Conservation (phyloP, 23 tunicate genomes). For the Halocynthia aurantium region DNA sequence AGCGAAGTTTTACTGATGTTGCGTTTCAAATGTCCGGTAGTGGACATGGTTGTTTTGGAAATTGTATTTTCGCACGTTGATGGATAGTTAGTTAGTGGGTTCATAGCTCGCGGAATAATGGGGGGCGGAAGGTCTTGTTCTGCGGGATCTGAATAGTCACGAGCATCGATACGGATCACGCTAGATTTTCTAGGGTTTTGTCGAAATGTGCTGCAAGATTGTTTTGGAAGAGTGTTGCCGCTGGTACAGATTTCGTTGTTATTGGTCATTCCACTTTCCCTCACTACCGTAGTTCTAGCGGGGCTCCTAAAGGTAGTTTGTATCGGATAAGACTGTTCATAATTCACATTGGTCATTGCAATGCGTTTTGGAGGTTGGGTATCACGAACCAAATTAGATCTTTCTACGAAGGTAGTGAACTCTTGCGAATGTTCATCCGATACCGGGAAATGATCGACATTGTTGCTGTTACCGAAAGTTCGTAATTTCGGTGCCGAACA, state of each 20-base stretch:
- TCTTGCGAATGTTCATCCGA: conserved; percentile 4
- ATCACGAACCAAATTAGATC: neutral
- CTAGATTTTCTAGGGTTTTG: conserved; percentile 8
- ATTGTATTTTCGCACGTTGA: neutral
- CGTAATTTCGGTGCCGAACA: neutral
- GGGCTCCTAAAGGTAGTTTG: neutral
- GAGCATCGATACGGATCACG: conserved; percentile 39
- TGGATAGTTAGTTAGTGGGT: conserved; percentile 13
- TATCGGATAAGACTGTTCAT: conserved; percentile 12
- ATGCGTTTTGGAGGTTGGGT: neutral
- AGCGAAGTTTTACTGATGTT: conserved; percentile 22
- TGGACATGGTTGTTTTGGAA: neutral
- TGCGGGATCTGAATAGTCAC: conserved; percentile 15
- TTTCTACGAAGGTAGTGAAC: neutral
- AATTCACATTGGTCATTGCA: conserved; percentile 3
- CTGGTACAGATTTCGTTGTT: too few species aligned
- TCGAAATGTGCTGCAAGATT: conserved; percentile 17
- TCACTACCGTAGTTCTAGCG: neutral
- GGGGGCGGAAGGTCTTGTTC: neutral
- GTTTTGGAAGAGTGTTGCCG: conserved; percentile 7
- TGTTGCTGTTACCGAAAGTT: conserved; percentile 2
- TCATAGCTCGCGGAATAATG: conserved; percentile 2
- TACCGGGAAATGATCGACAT: neutral
- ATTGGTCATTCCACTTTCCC: neutral
- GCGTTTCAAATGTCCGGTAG: neutral